These are phyloP conservation scores for Drosophila chauvacae DNA, from an alignment of 1,140 invertebrate species.

Conservation along the genomic window DNA sequence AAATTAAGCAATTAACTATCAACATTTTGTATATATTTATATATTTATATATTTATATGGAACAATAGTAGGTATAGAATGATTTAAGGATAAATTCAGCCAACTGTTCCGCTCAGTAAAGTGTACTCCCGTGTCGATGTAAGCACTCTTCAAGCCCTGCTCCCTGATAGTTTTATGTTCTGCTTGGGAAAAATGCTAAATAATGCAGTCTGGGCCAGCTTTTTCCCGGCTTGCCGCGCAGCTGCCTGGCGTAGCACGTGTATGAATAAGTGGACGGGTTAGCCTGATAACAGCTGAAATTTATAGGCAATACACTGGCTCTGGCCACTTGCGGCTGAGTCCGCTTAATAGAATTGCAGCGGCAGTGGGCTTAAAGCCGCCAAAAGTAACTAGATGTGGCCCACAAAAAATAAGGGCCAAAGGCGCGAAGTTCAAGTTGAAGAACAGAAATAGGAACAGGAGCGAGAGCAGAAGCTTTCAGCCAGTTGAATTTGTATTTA, in stretches of 20 bases:
- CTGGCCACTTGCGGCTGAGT: slow-evolving; percentile 31
- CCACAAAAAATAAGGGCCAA: slow-evolving; percentile 10
- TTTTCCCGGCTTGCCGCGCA: slow-evolving; percentile 24
- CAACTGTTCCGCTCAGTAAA: neutral
- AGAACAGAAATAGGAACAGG: slow-evolving; percentile 14
- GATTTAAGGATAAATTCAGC: neutral
- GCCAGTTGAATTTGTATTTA: slow-evolving; percentile 77
- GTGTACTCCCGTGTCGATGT: neutral
- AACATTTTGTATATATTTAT: neutral
- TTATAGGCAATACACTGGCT: slow-evolving; percentile 68
- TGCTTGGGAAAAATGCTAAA: slow-evolving; percentile 53
- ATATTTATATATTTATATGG: neutral
- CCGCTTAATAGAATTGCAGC: slow-evolving; percentile 72
- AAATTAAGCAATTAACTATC: neutral
- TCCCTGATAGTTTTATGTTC: slow-evolving; percentile 55
- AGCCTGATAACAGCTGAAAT: slow-evolving; percentile 72
- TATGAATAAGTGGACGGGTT: slow-evolving; percentile 70
- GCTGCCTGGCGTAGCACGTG: slow-evolving; percentile 53
- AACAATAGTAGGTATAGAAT: neutral
- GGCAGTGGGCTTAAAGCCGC: slow-evolving; percentile 48
- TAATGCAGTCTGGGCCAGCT: slow-evolving; percentile 47
- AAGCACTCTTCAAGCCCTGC: neutral
- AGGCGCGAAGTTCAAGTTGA: slow-evolving; percentile 68
- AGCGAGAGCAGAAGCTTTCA: slow-evolving; percentile 54
- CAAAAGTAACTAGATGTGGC: slow-evolving; percentile 25